Evolutionary conservation across 2,113 vertebrate genomes (phyloP), one percentile per base, ranked within the genome.

Genomic region (Onychorhynchus coronatus): DNA sequence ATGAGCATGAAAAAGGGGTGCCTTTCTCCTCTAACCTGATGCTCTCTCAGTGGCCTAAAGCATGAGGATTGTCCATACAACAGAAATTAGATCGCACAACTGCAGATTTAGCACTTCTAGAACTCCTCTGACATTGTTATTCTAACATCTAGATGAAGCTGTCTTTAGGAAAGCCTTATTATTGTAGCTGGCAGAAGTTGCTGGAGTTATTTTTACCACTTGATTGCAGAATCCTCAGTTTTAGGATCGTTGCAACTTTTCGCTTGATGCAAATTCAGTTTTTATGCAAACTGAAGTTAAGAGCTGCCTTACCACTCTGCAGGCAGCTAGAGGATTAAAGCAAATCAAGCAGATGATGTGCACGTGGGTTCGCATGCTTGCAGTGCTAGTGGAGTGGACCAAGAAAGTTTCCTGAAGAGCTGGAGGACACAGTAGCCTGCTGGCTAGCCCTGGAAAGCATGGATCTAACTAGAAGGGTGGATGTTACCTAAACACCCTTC

Each of bases 121-220:
- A 91, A 95, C 91, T 92, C 73, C 65, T 88, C 13, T 70, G 72
- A 93, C 76, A 44, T 59, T 87, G 77, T 95, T 97, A 63, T 95
- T 88, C 59, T 76, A 96, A 80, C 49, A 93, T 93, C 92, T 88
- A 91, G 81, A 86, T 46, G 86, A 94, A 91, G 73, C 49, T 89
- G 49, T 72, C 70, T 72, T 94, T 91, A 85, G 83, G 85, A 89
- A 88, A 94, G 30, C 42, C 55, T 89, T 85, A 44, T 68, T 97
- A 79, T 92, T 95, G 85, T 92, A 84, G 52, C 85, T 96, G 95
- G 88, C 73, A 87, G 79, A 78, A 28, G n/a, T 58, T 88, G 31
- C 25, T 33, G 56, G 73, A 77, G 73, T 76, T 90, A 95, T 95
- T 93, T 96, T 87, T 93, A 72, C 62, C 24, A 28, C 50, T 77